Evolutionary conservation across 2,797 vertebrate genomes (phyloP).

Genomic region (Cuniculus paca): DNA sequence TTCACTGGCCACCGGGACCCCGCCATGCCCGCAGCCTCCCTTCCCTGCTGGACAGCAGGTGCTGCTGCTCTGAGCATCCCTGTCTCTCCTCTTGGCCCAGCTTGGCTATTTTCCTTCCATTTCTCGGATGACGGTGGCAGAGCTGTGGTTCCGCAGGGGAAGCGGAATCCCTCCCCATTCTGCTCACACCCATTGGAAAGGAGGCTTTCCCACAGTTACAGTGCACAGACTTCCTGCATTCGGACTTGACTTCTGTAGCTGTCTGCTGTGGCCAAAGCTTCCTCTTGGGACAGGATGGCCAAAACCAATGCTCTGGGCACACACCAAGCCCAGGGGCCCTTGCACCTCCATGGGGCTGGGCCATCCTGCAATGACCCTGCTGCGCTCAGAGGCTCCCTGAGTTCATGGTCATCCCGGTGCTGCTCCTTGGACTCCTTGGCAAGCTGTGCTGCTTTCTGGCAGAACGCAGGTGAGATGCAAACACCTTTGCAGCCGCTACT

Average conservation of each 20-base stretch:
- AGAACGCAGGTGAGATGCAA: conserved; percentile 46
- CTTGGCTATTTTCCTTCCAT: conserved; percentile 45
- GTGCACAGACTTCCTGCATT: rapidly evolving
- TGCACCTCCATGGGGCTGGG: not conserved
- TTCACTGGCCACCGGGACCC: conserved; percentile 63
- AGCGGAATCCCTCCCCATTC: not conserved
- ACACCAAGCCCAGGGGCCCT: not conserved
- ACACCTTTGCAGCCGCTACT: conserved; percentile 51
- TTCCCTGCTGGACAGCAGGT: conserved; percentile 40
- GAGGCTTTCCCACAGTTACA: not conserved
- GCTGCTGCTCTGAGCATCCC: conserved; percentile 71
- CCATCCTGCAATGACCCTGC: not conserved
- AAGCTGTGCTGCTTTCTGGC: not conserved
- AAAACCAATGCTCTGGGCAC: rapidly evolving
- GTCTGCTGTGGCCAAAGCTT: not conserved
- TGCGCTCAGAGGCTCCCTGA: conserved; percentile 66
- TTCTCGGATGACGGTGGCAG: not conserved
- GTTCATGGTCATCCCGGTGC: conserved; percentile 67
- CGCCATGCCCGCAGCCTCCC: conserved; percentile 73
- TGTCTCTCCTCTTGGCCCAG: conserved; percentile 43
- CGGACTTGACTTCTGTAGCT: not conserved
- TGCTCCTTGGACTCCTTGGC: conserved; percentile 57
- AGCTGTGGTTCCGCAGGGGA: not conserved
- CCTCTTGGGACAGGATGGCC: conserved; percentile 65
- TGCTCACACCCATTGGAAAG: not conserved